Conservation (phyloP, 2,113 vertebrate genomes). For the Mustela lutreola region DNA sequence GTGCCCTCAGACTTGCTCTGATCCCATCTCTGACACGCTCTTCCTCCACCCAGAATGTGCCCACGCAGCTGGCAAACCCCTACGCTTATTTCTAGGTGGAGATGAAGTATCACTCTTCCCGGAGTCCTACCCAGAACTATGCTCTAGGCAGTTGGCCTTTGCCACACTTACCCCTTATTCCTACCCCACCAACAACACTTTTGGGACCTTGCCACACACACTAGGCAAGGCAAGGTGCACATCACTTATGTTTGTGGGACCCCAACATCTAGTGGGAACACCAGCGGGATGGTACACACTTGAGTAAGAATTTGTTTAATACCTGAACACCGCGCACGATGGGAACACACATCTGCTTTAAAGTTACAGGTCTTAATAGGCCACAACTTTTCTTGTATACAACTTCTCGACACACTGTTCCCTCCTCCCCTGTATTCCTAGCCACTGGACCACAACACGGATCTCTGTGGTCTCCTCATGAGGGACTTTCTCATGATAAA, state of each 20-base stretch:
- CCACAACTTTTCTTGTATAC: neutral
- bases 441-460: neutral
- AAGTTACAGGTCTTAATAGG: neutral
- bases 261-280: neutral
- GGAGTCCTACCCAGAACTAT: neutral
- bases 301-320: neutral
- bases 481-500: neutral
- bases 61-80: neutral
- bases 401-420: neutral
- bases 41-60: neutral
- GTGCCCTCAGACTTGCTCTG: neutral
- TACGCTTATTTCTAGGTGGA: neutral
- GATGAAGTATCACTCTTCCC: neutral
- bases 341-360: neutral
- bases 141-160: neutral
- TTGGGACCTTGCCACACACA: neutral
- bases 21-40: neutral
- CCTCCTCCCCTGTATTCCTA: fast-evolving
- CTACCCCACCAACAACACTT: neutral
- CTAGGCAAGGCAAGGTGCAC: neutral
- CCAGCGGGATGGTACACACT: neutral
- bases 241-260: neutral
- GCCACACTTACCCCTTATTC: neutral
- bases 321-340: neutral
- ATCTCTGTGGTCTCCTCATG: neutral